A percentile compares a stretch with the other conserved stretches of the same genome.
phyloP scores from a whole-genome alignment of 2,113 vertebrate species.

The Seriola quinqueradiata region DNA sequence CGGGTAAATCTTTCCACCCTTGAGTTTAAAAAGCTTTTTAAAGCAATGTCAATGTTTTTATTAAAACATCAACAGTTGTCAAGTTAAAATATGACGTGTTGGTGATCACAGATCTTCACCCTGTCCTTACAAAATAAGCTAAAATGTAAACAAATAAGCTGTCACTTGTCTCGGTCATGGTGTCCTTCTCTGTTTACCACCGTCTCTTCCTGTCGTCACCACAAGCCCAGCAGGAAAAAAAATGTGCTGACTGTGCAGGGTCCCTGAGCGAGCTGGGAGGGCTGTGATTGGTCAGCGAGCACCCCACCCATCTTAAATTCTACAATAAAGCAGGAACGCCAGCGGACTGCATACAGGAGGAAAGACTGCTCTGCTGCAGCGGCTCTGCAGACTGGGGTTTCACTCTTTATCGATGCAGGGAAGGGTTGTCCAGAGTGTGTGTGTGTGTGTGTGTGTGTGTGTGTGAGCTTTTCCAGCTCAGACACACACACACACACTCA shows the following conservation, averaged over 20 bases:
- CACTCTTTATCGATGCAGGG: background rate
- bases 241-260: conserved; percentile 54
- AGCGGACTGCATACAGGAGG: conserved; percentile 27
- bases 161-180: conserved; percentile 3
- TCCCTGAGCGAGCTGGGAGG: background rate
- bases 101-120: background rate
- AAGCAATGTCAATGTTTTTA: background rate
- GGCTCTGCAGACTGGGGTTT: background rate
- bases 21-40: background rate
- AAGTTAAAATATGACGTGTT: no score
- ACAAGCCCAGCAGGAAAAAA: conserved; percentile 37
- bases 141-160: background rate
- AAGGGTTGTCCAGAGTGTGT: background rate
- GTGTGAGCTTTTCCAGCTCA: background rate
- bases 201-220: conserved; percentile 37
- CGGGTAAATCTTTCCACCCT: background rate
- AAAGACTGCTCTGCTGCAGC: conserved; percentile 8
- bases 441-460: no score
- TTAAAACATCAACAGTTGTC: background rate
- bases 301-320: conserved; percentile 55
- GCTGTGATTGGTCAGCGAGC: conserved; percentile 53
- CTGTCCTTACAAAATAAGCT: background rate
- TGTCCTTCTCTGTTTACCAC: conserved; percentile 55
- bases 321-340: background rate
- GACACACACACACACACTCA: background rate